Conservation (phyloP, 2,797 vertebrate species). For the Mycteria americana region DNA sequence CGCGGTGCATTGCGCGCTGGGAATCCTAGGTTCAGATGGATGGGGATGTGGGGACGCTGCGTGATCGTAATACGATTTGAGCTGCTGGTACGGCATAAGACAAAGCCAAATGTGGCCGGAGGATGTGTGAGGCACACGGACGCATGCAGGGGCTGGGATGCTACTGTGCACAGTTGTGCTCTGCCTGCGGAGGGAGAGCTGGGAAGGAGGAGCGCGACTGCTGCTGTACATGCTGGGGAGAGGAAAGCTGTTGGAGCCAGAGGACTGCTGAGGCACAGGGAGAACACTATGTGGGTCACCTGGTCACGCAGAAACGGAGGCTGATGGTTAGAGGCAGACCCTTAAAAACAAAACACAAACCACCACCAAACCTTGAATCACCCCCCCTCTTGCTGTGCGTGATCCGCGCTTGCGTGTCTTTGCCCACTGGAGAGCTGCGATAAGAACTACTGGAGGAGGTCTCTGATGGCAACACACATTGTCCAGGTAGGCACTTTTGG, state of each 20-base stretch:
- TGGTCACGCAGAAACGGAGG: neutral
- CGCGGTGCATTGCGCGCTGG: rapidly evolving
- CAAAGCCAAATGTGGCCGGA: neutral
- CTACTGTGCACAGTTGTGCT: neutral
- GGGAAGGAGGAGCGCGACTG: neutral
- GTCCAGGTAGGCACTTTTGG: neutral
- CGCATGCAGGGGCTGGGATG: rapidly evolving
- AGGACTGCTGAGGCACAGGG: neutral
- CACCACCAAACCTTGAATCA: neutral
- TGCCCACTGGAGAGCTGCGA: neutral
- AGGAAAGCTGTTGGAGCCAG: neutral
- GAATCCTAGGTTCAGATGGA: neutral
- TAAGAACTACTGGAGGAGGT: neutral
- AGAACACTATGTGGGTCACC: rapidly evolving
- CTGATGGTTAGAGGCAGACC: neutral
- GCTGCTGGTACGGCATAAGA: neutral
- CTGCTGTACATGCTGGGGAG: neutral
- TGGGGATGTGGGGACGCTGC: neutral
- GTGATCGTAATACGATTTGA: rapidly evolving
- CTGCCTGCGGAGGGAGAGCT: neutral
- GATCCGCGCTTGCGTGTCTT: neutral
- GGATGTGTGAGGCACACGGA: neutral
- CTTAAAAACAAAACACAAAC: neutral
- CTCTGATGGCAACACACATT: rapidly evolving
- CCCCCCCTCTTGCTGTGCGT: rapidly evolving